Evolutionary conservation across 2,888 invertebrate species (phyloP), one percentile per base, ranked within the genome.

Genomic region (Drosophila meridionalis): DNA sequence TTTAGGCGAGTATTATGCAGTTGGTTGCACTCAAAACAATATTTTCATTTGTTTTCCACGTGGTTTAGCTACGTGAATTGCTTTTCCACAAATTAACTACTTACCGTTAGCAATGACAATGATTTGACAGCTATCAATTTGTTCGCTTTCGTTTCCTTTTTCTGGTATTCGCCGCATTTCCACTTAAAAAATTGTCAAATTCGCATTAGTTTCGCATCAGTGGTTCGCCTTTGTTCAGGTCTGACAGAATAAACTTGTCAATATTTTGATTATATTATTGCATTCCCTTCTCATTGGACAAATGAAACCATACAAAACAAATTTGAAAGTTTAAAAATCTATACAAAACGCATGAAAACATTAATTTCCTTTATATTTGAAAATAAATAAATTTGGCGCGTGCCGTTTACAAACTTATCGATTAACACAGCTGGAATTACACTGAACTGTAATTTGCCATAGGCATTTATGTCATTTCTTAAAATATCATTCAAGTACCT

Each of bases 191-290:
- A 26, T 14, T 9, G 50, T 26, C 60, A 55, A 62, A 64, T 58
- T 12, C 50, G 38, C 28, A 83, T 89, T 82, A 79, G 45, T 63
- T 73, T 67, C 84, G 67, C 71, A 69, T 73, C 76, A 76, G 59
- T 75, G 72, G 64, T 11, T 59, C 56, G 48, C 58, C 26, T 69
- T 61, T 56, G 69, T 63, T 57, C 34, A 43, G 30, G 20, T 45
- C 43, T 70, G 40, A 47, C 59, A 53, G 47, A 52, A 1, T 26
- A 26, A 7, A 11, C 3, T 20, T 7, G 47, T n/a, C 8, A 34
- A 20, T 26, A 26, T 36, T 26, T 20, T 6, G 12, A 26, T 20
- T 20, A 8, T 34, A 34, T 3, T 2, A 36, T 2, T 36, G 6
- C 3, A 6, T 30, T 4, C 14, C 12, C n/a, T 43, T 36, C 2